Percentiles rank a stretch among this genome's conserved stretches.
Conservation (phyloP, 2,797 vertebrate genomes). For the Poecilia wingei region DNA sequence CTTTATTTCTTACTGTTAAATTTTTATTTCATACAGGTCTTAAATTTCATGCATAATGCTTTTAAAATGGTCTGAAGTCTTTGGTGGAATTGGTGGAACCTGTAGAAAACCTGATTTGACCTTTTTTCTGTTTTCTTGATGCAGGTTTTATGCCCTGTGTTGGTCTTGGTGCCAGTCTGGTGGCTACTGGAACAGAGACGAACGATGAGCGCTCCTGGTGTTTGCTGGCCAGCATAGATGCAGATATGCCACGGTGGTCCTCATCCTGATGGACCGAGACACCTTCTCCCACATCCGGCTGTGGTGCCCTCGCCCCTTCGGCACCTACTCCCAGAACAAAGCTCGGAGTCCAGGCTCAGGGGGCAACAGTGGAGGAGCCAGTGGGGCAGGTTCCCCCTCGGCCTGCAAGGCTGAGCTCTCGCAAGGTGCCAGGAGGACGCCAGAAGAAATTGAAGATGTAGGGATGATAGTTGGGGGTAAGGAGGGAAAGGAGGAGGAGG, state of each 20-base stretch:
- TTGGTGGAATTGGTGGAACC: too few species aligned
- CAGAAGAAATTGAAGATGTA: conserved; percentile 63
- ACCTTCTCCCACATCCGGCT: conserved; percentile 93
- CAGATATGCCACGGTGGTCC: conserved; percentile 69
- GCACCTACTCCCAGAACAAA: conserved; percentile 92
- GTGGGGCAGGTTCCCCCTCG: conserved; percentile 58
- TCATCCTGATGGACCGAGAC: conserved; percentile 89
- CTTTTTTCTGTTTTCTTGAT: conserved; percentile 12
- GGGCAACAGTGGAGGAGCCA: conserved; percentile 57
- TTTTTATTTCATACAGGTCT: too few species aligned
- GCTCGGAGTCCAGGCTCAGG: conserved; percentile 77
- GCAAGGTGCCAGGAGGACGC: conserved; percentile 55
- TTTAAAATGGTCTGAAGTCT: too few species aligned
- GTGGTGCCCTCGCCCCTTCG: conserved; percentile 94
- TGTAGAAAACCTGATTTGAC: not conserved
- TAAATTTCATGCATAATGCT: too few species aligned
- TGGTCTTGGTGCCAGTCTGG: conserved; percentile 40
- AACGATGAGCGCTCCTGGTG: conserved; percentile 69
- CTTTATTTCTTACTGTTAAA: too few species aligned
- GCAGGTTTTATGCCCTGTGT: conserved; percentile 62
- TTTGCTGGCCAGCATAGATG: conserved; percentile 78
- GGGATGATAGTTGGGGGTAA: conserved; percentile 66
- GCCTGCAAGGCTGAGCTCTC: conserved; percentile 76
- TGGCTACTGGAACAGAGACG: conserved; percentile 47
- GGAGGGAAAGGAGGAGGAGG: conserved; percentile 58